phyloP scores from a whole-genome alignment of 2,113 vertebrate species.

The Oreochromis niloticus region DNA sequence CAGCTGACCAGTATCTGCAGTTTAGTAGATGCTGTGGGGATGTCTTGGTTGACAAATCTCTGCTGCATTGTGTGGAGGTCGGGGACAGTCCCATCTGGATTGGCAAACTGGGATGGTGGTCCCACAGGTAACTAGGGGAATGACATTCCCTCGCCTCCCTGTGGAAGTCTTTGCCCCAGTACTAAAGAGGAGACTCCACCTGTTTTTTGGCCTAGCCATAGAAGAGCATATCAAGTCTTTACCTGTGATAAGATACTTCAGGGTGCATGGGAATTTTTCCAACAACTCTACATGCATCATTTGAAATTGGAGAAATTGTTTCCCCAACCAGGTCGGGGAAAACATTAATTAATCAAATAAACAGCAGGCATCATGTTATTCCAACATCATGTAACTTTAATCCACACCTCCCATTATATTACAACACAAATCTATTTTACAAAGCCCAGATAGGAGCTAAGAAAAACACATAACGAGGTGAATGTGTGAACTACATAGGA shows the following conservation, averaged over 20 bases:
- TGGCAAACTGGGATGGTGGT: not conserved
- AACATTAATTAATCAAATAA: not conserved
- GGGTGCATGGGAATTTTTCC: not conserved
- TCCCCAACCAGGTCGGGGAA: not conserved
- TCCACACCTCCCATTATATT: conserved; percentile 64
- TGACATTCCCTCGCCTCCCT: not conserved
- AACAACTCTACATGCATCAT: not conserved
- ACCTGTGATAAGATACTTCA: not conserved
- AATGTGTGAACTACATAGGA: conserved; percentile 4
- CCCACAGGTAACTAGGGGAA: not conserved
- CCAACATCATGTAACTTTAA: conserved; percentile 65
- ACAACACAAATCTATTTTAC: conserved; percentile 73
- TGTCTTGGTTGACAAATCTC: not conserved
- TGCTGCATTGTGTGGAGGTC: not conserved
- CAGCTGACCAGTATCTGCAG: not conserved
- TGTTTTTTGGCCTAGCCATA: not conserved
- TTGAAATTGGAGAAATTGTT: not conserved
- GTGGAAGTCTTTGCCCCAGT: not conserved
- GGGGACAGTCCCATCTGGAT: not conserved
- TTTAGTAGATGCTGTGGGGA: not conserved
- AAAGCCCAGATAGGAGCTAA: conserved; percentile 54
- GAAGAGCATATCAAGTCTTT: not conserved
- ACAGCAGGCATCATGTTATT: conserved; percentile 4
- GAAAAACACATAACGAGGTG: conserved; percentile 40
- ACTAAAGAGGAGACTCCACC: not conserved